phyloP scores from a whole-genome alignment of 2,797 vertebrate species.

The Lophius americanus region DNA sequence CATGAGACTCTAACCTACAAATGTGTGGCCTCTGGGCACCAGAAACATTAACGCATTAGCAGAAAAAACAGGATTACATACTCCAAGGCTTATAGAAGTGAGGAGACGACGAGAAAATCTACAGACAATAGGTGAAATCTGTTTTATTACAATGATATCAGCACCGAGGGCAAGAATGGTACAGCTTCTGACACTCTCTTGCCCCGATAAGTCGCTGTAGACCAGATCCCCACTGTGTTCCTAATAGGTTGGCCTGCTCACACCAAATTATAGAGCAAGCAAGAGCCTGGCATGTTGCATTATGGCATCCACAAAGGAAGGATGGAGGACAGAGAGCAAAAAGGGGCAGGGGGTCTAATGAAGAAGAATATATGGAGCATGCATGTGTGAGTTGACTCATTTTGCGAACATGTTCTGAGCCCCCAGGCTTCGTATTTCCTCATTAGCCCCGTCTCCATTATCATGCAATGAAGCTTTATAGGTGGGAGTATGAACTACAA shows the following conservation, averaged over 20 bases:
- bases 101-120: conserved; percentile 40
- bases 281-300: conserved; percentile 51
- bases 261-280: conserved; percentile 46
- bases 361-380: conserved; percentile 24
- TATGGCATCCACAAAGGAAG: conserved; percentile 41
- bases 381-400: conserved; percentile 27
- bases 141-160: conserved; percentile 52
- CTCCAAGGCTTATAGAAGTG: conserved; percentile 29
- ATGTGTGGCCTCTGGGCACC: conserved; percentile 42
- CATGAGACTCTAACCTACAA: conserved; percentile 29
- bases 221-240: conserved; percentile 60
- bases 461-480: conserved; percentile 32
- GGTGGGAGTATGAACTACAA: conserved; percentile 34
- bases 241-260: conserved; percentile 64
- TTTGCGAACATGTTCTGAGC: conserved; percentile 9
- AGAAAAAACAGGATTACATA: conserved; percentile 62
- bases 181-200: conserved; percentile 56
- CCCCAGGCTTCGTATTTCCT: conserved; percentile 33
- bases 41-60: conserved; percentile 43
- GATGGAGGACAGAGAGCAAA: conserved; percentile 3
- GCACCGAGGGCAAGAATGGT: conserved; percentile 33
- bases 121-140: conserved; percentile 55
- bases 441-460: conserved; percentile 51
- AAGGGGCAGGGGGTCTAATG: conserved; percentile 5
- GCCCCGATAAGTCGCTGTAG: conserved; percentile 66